Evolutionary conservation across 2,797 vertebrate genomes (phyloP), one percentile per base, ranked within the genome.

Genomic region (Todus mexicanus): DNA sequence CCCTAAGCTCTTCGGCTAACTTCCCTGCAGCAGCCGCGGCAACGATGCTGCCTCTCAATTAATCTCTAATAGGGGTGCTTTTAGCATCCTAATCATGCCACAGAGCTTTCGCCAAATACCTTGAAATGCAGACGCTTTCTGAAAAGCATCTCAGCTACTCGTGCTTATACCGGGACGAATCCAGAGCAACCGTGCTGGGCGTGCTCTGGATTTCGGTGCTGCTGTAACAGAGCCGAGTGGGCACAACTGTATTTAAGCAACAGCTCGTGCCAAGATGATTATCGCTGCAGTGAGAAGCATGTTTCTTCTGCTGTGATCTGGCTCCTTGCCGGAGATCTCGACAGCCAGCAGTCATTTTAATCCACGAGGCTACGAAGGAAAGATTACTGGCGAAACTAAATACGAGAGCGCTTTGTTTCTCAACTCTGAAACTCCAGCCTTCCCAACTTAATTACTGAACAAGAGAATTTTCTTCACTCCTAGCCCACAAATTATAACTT

Each of bases 391-490:
- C 66, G 48, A n/a, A 26, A 23, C 40, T 66, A 56, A 74, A 47
- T 56, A 57, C 19, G 74, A 83, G 75, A 90, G 27, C 1, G 5
- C 60, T 91, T 74, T 71, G 81, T 88, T 84, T 84, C 88, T 65
- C 61, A 43, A 40, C 80, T 81, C 76, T 27, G 53, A 35, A 75
- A 89, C 83, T 79, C 70, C 63, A 96, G 54, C 75, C 53, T 64
- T 90, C 73, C 85, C 42, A 27, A 71, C 74, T 87, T 84, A 89
- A 94, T 94, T 91, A 82, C 35, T 4, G 22, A 92, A 87, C 48
- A 69, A 78, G 68, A 89, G 73, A 87, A 68, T 51, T 81, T 70
- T 71, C 91, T 94, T 79, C 76, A 72, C 75, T 82, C 37, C 10
- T 7, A 80, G 72, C 51, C 63, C 77, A 63, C 22, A 64, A 81